Base-by-base conservation (phyloP, 1,140 invertebrate genomes). In the Tribolium madens region DNA sequence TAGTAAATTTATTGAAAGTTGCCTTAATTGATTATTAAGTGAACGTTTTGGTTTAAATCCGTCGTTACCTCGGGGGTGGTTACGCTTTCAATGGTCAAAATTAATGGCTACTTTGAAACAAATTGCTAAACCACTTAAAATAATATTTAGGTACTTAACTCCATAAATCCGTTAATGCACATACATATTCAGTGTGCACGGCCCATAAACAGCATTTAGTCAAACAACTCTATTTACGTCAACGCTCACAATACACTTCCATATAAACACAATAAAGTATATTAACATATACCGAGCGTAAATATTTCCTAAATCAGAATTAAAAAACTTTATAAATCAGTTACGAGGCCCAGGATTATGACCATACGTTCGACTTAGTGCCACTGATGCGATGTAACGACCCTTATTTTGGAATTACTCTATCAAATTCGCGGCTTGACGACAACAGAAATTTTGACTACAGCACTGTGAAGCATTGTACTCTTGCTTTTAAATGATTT, bases 241-340 rank as follows among this genome's bases (percentile, higher is more conserved):
- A 64, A 50, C 42, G 21, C 14, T 69, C 64, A 75, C 73, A 76
- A 76, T 72, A 57, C 70, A 60, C 53, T 53, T 69, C 50, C 57
- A 60, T 76, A 76, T 78, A 75, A 78, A 78, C 64, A 79, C 76
- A 75, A 75, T 77, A 72, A 70, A 74, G 78, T 73, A 71, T 75
- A 79, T 79, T 77, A 77, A 79, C 72, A 71, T 73, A 79, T 68
- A 64, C 47, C 18, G 33, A 47, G 71, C 78, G 76, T 79, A 77
- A 79, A 79, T 76, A 79, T 79, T 79, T 75, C 78, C 78, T 76
- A 75, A 79, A 77, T 75, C 71, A 77, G 76, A 79, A 73, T 77
- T 72, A 77, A 77, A 79, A 77, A 77, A 53, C 50, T 9, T 31
- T 26, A 77, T 79, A 77, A 75, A 79, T 64, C 57, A 33, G 57